phyloP scores from a whole-genome alignment of 2,113 vertebrate genomes.

The Chaenocephalus aceratus region DNA sequence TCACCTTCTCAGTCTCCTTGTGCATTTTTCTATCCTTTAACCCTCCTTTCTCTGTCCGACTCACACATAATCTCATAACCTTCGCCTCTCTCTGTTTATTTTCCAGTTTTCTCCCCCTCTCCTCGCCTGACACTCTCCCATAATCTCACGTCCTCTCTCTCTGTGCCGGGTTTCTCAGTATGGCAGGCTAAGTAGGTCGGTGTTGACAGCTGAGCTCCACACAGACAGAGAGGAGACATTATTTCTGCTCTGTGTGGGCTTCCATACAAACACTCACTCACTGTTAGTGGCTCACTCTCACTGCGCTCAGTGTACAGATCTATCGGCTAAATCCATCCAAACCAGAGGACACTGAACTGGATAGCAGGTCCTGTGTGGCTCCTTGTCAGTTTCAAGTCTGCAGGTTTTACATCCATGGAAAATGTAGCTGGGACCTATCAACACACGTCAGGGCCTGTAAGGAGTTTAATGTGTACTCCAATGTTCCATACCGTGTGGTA shows the following conservation, averaged over 20 bases:
- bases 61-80: conserved; percentile 1
- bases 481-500: neutral
- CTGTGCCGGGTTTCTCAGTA: conserved; percentile 33
- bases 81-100: neutral
- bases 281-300: conserved; percentile 16
- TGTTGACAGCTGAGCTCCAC: conserved; percentile 71
- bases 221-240: conserved; percentile 65
- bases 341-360: neutral
- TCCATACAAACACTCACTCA: conserved; percentile 42
- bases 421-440: neutral
- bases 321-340: neutral
- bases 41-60: neutral
- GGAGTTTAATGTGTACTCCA: neutral
- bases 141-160: conserved; percentile 51
- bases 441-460: neutral
- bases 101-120: neutral
- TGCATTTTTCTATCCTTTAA: neutral
- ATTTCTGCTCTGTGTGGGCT: conserved; percentile 67
- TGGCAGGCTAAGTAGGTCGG: conserved; percentile 73
- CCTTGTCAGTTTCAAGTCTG: neutral
- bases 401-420: neutral
- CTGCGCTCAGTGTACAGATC: neutral
- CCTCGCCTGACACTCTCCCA: conserved; percentile 9
- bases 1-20: neutral
- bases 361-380: neutral